A percentile compares a stretch with the other conserved stretches of the same genome.
Evolutionary conservation across 2,113 vertebrate genomes (phyloP).

Genomic region (Ivindomyrus marchei): DNA sequence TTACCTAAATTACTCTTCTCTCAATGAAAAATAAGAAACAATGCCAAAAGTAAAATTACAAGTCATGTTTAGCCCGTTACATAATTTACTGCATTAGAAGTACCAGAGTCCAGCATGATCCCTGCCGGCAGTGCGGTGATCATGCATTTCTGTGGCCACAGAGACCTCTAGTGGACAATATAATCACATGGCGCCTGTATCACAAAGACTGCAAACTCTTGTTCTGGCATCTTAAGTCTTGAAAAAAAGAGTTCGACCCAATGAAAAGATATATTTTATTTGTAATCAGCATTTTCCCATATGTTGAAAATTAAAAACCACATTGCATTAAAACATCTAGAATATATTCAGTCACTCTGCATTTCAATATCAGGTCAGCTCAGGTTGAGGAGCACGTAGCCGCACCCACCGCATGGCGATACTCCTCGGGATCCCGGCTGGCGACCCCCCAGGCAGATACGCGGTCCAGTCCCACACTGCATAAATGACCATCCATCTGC

Average conservation of each 20-base stretch:
- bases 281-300: neutral
- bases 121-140: neutral
- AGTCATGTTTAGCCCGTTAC: neutral
- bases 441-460: no score
- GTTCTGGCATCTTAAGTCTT: conserved; percentile 18
- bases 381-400: no score
- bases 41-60: neutral
- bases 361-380: neutral
- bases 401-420: no score
- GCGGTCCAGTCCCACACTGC: no score
- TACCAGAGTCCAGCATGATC: neutral
- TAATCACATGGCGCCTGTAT: no score
- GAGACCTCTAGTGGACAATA: conserved; percentile 22
- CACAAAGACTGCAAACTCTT: neutral
- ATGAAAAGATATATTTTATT: neutral
- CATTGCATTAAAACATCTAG: neutral
- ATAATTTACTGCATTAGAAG: neutral
- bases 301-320: neutral
- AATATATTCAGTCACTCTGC: neutral
- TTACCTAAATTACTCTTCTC: neutral
- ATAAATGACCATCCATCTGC: no score
- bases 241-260: neutral
- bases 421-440: no score
- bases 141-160: neutral
- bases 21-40: neutral